Evolutionary conservation across 2,797 vertebrate genomes (phyloP).

Genomic region (Sebastes miniatus): DNA sequence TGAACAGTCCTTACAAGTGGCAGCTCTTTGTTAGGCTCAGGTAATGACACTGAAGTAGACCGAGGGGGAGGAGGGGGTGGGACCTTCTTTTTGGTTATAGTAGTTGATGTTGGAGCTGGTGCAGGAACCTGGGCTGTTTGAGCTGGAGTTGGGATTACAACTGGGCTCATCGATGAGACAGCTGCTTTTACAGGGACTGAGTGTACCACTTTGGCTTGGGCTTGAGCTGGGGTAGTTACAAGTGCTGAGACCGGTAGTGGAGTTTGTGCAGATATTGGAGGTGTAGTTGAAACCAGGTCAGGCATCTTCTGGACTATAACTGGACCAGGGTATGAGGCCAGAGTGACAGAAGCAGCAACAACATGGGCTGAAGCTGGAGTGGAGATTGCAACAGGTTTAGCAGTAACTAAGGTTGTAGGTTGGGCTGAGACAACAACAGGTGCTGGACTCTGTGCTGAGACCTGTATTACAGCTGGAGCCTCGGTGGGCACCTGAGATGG

Average conservation of each 20-base stretch:
- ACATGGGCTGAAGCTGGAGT: conserved; percentile 18
- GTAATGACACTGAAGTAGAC: conserved; percentile 73
- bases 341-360: conserved; percentile 29
- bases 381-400: conserved; percentile 25
- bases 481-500: conserved; percentile 66
- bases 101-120: conserved; percentile 60
- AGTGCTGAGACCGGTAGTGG: conserved; percentile 57
- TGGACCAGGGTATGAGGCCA: conserved; percentile 43
- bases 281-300: conserved; percentile 75
- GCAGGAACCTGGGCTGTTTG: conserved; percentile 40
- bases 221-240: conserved; percentile 43
- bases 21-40: conserved; percentile 50
- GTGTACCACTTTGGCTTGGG: conserved; percentile 58
- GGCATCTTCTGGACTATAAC: conserved; percentile 77
- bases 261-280: conserved; percentile 53
- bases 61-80: conserved; percentile 74
- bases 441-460: conserved; percentile 48
- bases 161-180: conserved; percentile 40
- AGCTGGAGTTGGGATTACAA: conserved; percentile 23
- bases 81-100: conserved; percentile 76
- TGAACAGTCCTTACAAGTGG: conserved; percentile 53
- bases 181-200: conserved; percentile 60
- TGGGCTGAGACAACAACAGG: conserved; percentile 59
- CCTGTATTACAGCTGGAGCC: conserved; percentile 52
- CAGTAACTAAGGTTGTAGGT: conserved; percentile 14